A percentile compares a stretch with the other conserved stretches of the same genome.
phyloP scores from a whole-genome alignment of 2,797 vertebrate genomes.

The Bradypodion ventrale region DNA sequence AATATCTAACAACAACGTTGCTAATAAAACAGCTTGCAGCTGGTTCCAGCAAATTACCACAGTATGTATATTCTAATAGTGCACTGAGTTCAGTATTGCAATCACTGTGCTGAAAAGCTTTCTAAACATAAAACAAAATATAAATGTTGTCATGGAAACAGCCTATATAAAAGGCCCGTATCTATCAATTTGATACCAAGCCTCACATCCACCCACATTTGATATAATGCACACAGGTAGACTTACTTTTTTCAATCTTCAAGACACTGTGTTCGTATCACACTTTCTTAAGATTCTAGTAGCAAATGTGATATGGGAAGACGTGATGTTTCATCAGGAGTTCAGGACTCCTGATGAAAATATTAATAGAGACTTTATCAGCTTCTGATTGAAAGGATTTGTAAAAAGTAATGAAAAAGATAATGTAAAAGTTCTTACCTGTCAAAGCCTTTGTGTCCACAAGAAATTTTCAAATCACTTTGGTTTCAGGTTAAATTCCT shows the following conservation, averaged over 20 bases:
- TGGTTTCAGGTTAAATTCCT: not conserved
- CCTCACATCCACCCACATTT: conserved; percentile 13
- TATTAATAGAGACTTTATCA: conserved; percentile 32
- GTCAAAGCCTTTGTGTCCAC: not conserved
- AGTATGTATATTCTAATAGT: not conserved
- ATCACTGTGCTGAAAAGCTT: not conserved
- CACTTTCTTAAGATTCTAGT: conserved; percentile 1
- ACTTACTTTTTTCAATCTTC: conserved; percentile 36
- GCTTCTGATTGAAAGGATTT: conserved; percentile 19
- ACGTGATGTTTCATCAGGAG: not conserved
- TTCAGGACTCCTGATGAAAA: conserved; percentile 32
- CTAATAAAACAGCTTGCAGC: not conserved
- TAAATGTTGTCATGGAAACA: not conserved
- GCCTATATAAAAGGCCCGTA: not conserved
- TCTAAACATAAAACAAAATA: not conserved
- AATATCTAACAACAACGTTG: not conserved
- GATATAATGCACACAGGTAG: not conserved
- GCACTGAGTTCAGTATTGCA: not conserved
- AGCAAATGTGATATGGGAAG: not conserved
- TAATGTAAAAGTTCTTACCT: conserved; percentile 54
- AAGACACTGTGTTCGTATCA: not conserved
- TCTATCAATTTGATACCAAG: not conserved
- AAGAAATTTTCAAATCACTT: not conserved
- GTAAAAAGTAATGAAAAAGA: not conserved
- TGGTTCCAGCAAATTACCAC: not conserved